A percentile compares a stretch with the other conserved stretches of the same genome.
Evolutionary conservation across 2,888 invertebrate genomes (phyloP).

Genomic region (Papilio protenor): DNA sequence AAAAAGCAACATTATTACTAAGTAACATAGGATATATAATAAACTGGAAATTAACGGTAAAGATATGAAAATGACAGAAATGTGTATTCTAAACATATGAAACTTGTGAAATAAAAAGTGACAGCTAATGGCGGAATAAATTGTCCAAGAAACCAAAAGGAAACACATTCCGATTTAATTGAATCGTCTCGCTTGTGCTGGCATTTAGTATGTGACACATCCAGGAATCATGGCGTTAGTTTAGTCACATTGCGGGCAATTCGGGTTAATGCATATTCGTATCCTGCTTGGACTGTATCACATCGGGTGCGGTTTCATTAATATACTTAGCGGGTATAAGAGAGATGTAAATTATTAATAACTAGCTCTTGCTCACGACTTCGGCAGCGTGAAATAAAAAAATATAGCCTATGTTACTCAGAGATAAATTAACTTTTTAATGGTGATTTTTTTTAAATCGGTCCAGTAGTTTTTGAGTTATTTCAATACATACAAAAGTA

Average conservation of each 20-base stretch:
- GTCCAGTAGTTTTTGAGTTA: no score
- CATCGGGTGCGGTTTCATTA: neutral
- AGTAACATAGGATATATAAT: no score
- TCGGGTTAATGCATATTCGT: conserved; percentile 50
- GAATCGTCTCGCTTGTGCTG: conserved; percentile 19
- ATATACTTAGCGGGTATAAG: conserved; percentile 20
- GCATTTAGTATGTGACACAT: conserved; percentile 38
- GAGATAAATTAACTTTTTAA: no score
- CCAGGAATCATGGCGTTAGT: conserved; percentile 43
- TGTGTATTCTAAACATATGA: no score
- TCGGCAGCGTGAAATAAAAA: no score
- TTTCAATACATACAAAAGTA: no score
- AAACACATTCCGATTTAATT: conserved; percentile 30
- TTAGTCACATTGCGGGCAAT: conserved; percentile 48
- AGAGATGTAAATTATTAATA: neutral
- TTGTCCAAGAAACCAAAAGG: conserved; percentile 20
- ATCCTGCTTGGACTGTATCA: conserved; percentile 49
- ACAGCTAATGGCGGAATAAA: conserved; percentile 8
- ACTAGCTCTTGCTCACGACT: neutral
- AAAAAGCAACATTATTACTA: no score
- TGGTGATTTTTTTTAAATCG: no score
- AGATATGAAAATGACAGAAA: no score
- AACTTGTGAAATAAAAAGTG: neutral
- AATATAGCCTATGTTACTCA: no score
- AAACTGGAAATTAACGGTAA: no score